Percentiles rank a stretch among this genome's conserved stretches.
Conservation (phyloP, 2,113 vertebrate species). For the Malaclemys terrapin region DNA sequence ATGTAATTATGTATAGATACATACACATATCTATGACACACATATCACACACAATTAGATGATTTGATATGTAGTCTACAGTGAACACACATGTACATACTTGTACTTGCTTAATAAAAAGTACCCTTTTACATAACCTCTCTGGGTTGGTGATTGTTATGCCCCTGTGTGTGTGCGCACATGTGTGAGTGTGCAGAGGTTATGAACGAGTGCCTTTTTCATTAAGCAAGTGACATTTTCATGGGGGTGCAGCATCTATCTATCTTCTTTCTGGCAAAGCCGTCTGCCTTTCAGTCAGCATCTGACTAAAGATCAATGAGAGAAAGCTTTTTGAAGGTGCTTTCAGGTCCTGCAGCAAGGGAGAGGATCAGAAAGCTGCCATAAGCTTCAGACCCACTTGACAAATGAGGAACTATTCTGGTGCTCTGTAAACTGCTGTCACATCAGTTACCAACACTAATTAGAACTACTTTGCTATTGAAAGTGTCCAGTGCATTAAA, state of each 20-base stretch:
- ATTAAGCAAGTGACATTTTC: constrained; percentile 82
- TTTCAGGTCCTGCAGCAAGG: constrained; percentile 84
- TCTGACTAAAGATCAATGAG: constrained; percentile 88
- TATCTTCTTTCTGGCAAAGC: constrained; percentile 84
- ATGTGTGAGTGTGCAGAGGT: constrained; percentile 29
- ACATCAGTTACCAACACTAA: constrained; percentile 92
- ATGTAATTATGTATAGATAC: neutral
- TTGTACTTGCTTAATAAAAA: neutral
- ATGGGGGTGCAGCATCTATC: constrained; percentile 82
- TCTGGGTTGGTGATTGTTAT: neutral
- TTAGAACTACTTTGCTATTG: constrained; percentile 91
- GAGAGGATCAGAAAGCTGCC: constrained; percentile 90
- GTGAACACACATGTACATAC: neutral
- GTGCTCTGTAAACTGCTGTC: constrained; percentile 84
- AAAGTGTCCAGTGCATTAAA: constrained; percentile 90
- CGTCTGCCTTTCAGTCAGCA: constrained; percentile 82
- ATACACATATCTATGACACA: neutral
- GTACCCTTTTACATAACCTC: neutral
- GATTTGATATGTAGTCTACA: neutral
- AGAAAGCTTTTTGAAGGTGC: constrained; percentile 87
- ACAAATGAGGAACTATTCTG: constrained; percentile 88
- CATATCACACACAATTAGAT: neutral
- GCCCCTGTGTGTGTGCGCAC: neutral
- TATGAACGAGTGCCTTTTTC: constrained; percentile 75
- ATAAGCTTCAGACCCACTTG: constrained; percentile 80